These are phyloP conservation scores for Pherbina coryleti DNA, from an alignment of 2,888 invertebrate genomes.

Conservation along the genomic window DNA sequence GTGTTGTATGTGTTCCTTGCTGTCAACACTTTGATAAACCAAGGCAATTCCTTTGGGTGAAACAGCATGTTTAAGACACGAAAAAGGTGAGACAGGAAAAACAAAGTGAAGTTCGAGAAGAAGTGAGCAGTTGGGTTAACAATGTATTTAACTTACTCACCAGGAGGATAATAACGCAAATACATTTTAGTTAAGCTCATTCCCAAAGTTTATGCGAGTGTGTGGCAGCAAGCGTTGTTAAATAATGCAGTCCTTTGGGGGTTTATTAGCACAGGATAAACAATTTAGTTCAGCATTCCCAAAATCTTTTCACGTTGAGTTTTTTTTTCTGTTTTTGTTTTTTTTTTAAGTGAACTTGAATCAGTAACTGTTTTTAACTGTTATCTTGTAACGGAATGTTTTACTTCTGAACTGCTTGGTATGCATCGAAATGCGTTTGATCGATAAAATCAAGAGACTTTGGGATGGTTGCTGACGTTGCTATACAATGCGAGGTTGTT, in stretches of 20 bases:
- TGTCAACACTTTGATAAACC: conserved; percentile 74
- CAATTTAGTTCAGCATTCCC: neutral
- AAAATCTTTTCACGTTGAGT: neutral
- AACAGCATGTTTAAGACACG: neutral
- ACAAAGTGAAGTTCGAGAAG: neutral
- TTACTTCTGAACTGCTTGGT: too few relatives aligned
- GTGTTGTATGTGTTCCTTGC: conserved; percentile 72
- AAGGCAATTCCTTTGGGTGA: conserved; percentile 72
- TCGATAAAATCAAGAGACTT: too few relatives aligned
- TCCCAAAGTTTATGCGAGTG: conserved; percentile 19
- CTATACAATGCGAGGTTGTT: too few relatives aligned
- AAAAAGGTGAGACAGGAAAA: conserved; percentile 12
- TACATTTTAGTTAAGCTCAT: conserved; percentile 80
- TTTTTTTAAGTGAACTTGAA: too few relatives aligned
- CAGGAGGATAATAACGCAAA: conserved; percentile 80
- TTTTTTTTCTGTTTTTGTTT: too few relatives aligned
- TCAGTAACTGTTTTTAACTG: too few relatives aligned
- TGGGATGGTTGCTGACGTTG: too few relatives aligned
- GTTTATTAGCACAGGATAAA: too few relatives aligned
- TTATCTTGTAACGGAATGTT: too few relatives aligned
- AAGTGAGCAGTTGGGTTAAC: neutral
- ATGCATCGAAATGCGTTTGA: too few relatives aligned
- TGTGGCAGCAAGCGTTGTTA: neutral
- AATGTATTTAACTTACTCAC: conserved; percentile 60
- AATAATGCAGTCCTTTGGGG: neutral